phyloP scores from a whole-genome alignment of 1,140 invertebrate genomes.

The Tetragnatha versicolor region DNA sequence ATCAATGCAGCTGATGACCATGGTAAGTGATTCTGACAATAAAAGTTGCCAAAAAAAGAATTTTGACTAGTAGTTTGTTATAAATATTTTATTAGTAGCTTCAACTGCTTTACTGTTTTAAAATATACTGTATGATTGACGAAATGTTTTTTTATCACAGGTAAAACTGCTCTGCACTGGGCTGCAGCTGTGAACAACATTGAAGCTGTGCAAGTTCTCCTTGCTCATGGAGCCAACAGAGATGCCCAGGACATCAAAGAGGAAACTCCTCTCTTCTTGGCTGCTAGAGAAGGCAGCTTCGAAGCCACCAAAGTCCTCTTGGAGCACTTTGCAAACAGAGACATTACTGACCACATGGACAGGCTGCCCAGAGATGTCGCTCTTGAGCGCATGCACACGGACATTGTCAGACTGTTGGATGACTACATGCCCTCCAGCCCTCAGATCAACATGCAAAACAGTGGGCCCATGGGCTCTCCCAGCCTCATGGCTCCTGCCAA shows the following conservation, averaged over 20 bases:
- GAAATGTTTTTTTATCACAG: slow-evolving; percentile 15
- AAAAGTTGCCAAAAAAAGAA: neutral
- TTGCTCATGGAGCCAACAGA: slow-evolving; percentile 90
- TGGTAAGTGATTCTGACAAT: slow-evolving; percentile 62
- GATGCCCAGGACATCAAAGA: slow-evolving; percentile 97
- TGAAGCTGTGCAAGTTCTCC: slow-evolving; percentile 89
- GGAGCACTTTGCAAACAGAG: slow-evolving; percentile 91
- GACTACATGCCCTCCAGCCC: slow-evolving; percentile 84
- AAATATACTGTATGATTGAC: neutral
- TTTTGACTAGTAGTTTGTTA: neutral
- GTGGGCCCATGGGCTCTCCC: slow-evolving; percentile 72
- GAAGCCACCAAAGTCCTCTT: slow-evolving; percentile 89
- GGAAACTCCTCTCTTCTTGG: slow-evolving; percentile 93
- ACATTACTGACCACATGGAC: slow-evolving; percentile 99
- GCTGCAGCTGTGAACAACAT: slow-evolving; percentile 95
- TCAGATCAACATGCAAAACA: slow-evolving; percentile 70
- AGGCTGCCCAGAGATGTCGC: slow-evolving; percentile 91
- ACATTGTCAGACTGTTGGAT: slow-evolving; percentile 91
- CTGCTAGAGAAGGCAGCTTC: slow-evolving; percentile 91
- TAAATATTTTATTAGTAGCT: neutral
- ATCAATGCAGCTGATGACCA: slow-evolving; percentile 94
- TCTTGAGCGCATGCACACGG: slow-evolving; percentile 86
- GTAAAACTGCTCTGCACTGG: slow-evolving; percentile 95
- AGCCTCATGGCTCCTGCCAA: slow-evolving; percentile 80
- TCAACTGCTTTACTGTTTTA: neutral